Base-by-base conservation (phyloP, 2,797 vertebrate species). In the Poecilia picta region DNA sequence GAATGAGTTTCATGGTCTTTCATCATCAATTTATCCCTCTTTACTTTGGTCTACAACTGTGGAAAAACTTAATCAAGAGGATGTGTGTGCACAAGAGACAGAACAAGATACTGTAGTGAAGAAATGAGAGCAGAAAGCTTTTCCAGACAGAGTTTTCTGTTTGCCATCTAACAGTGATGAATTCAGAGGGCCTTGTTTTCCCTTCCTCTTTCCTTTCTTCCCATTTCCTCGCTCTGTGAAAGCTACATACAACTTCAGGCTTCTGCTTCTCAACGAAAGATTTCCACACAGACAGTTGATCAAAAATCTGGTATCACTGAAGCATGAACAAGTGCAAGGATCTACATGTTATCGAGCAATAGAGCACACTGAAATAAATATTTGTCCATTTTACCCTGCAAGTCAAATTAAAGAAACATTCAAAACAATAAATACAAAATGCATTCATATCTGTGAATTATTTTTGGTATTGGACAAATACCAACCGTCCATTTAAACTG, bases 31-130 rank as follows among this genome's bases (percentile, higher is more conserved):
- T 93, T 83, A 85, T 83, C 87, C 55, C 81, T 85, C 87, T 92
- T 93, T 90, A 92, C 92, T 93, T 88, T 92, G 91, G 89, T 92
- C 72, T 77, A 80, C 83, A 76, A 81, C 84, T 72, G 45, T 83
- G 86, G 85, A 90, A 93, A 92, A 89, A 90, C 87, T 92, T 95
- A 89, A 93, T 94, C 90, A 81, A 86, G 84, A 86, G 81, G 73
- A 84, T 77, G 74, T 71, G 33, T 73, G 68, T 76, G 46, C 57
- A 72, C 77, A 74, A 43, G 49, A 75, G 49, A 73, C 73, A 68
- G 75, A 80, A 77, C 51, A 11, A 87, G 79, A 87, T 47, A 81
- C 55, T 31, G 33, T 18, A 73, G 41, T 73, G 36, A 13, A 77
- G 31, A 62, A 74, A 82, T n/a, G 62, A 74, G 80, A 57, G 57